Base-by-base conservation (phyloP, 1,140 invertebrate genomes). In the Zaprionus africanus region DNA sequence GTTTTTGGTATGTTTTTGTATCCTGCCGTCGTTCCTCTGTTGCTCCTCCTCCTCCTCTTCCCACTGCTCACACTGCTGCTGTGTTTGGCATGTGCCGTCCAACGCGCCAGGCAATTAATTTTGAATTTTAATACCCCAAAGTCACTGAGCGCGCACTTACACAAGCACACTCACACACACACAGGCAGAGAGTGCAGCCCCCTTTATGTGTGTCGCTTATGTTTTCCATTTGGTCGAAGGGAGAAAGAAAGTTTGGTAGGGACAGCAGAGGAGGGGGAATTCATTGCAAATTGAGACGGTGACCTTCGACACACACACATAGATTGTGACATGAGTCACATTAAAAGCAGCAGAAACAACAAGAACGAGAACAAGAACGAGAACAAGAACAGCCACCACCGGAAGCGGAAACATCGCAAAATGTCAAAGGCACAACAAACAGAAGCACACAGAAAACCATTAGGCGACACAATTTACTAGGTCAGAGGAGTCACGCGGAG, bases 61-160 rank as follows among this genome's bases (percentile, higher is more conserved):
- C 0, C 6, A 4, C 13, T 41, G 1, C 38, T 15, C 15, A 15
- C 15, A 31, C 81, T 63, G 56, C 57, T 62, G 38, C 58, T 84
- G 75, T 68, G 54, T 70, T 62, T 81, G 78, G 65, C 72, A 71
- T 61, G 36, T 58, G 71, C 49, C 73, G 56, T 58, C 72, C 59
- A 34, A 59, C 49, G 66, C 64, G 81, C 77, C 70, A 38, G 70
- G 78, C 84, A 85, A 88, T 88, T 88, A 88, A 88, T 88, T 90
- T 85, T 65, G 85, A 90, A 85, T 88, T 88, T 88, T 88, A 88
- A 88, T 90, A 80, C 83, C 74, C 74, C 77, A 76, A 81, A 90
- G 85, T 88, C 84, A 78, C 60, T 71, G 81, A 76, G 57, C 67
- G 54, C 66, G 38, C 51, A 51, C 36, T 26, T 51, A 59, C 19